Conservation (phyloP, 2,797 vertebrate genomes). For the Aplochiton taeniatus region DNA sequence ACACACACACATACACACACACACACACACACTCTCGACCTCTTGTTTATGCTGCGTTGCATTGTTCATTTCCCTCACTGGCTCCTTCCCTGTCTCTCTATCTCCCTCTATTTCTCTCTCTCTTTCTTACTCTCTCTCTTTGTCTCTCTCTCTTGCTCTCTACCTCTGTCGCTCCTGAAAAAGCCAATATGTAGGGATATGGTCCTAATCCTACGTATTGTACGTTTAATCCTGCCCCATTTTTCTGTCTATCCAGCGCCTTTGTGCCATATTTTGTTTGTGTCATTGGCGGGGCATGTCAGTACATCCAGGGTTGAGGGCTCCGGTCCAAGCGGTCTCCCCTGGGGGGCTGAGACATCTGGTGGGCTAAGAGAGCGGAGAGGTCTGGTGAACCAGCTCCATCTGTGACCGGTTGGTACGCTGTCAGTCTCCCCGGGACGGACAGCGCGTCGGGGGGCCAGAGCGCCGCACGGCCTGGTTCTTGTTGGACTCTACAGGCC, state of each 20-base stretch:
- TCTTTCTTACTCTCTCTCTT: conserved; percentile 26
- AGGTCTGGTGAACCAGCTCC: conserved; percentile 13
- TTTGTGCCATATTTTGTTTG: conserved; percentile 57
- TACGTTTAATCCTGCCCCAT: too few relatives aligned
- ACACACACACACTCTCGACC: background rate
- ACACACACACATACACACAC: background rate
- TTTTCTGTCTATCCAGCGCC: background rate
- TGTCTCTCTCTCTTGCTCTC: conserved; percentile 42
- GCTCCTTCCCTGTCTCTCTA: background rate
- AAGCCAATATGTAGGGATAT: too few relatives aligned
- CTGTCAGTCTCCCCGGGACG: background rate
- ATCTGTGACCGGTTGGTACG: background rate
- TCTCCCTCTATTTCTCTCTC: conserved; percentile 3
- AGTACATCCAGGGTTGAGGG: conserved; percentile 49
- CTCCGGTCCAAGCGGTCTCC: conserved; percentile 49
- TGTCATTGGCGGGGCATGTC: conserved; percentile 60
- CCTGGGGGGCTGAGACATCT: conserved; percentile 69
- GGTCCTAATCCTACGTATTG: too few relatives aligned
- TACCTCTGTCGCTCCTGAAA: background rate
- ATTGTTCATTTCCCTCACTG: conserved; percentile 39
- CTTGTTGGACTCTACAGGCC: too few relatives aligned
- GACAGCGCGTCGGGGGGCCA: background rate
- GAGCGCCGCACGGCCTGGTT: too few relatives aligned
- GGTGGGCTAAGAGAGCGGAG: conserved; percentile 53
- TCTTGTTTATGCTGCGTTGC: conserved; percentile 45